Base-by-base conservation (phyloP, 2,888 invertebrate species). In the Hyppa rectilinea region DNA sequence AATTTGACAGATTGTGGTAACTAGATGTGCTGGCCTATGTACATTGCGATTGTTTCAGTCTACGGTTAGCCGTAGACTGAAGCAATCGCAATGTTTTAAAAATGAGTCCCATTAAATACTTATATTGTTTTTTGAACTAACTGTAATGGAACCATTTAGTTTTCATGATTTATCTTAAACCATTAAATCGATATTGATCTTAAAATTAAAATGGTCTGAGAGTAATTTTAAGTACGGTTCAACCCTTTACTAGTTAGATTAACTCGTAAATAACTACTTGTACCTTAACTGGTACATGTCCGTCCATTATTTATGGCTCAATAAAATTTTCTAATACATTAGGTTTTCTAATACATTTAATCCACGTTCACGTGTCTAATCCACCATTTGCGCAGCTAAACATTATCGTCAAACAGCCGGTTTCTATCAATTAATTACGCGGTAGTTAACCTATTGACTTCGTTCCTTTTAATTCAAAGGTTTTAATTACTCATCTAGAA, bases 371-470 rank as follows among this genome's bases (percentile, higher is more conserved):
- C 34, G 63, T 36, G 50, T 77, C 10, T 72, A 66, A 50, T 67
- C 43, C 36, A 10, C 53, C 31, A 7, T 50, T 53, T 52, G 34
- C 45, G 5, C 12, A 52, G 55, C n/a, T 60, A 36, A 60, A 49
- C 47, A 52, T 64, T 70, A 68, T 67, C 61, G 45, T 65, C 26
- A 67, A 40, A 3, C 47, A 73, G 62, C 66, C 56, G 60, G 71
- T 71, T 71, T 52, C 47, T 56, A 45, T 58, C 52, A 69, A 69
- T 73, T 63, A 73, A 76, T 79, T 74, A 71, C 40, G 20, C 29
- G 5, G 68, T 47, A 72, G 53, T 81, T 81, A 81, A 79, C 82
- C 82, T 72, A 72, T 81, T 81, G 78, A 78, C 78, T 81, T 26
- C 45, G 26, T 70, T 78, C 50, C 56, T 63, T n/a, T n/a, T 67